These are phyloP conservation scores for Phrynocephalus forsythii DNA, from an alignment of 2,797 vertebrate species.

Conservation along the genomic window DNA sequence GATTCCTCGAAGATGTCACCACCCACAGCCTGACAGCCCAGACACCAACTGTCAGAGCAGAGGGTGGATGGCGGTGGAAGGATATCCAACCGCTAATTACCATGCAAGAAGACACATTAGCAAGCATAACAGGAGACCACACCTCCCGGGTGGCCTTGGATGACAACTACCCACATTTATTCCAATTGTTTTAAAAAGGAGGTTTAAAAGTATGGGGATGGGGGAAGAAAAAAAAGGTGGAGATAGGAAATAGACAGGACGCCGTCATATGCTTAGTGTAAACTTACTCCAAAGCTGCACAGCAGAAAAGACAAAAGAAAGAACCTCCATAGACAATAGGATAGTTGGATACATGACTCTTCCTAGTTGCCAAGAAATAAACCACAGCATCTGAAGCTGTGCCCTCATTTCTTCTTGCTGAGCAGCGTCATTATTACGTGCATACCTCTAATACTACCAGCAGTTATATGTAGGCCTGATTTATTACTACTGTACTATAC, in stretches of 20 bases:
- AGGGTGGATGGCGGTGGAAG: constrained; percentile 2
- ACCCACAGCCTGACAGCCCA: not conserved
- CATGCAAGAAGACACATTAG: not conserved
- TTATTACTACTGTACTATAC: not conserved
- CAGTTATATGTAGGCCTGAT: not conserved
- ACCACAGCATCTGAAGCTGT: not conserved
- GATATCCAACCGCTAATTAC: constrained; percentile 7
- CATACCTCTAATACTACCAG: not conserved
- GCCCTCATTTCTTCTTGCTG: not conserved
- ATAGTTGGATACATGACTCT: not conserved
- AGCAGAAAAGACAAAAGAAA: not conserved
- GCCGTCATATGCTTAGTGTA: too few relatives aligned
- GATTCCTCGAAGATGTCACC: not conserved
- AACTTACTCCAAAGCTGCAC: not conserved
- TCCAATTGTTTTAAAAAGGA: not conserved
- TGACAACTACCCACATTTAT: not conserved
- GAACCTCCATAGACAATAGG: not conserved
- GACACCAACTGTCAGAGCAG: not conserved
- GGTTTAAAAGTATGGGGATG: too few relatives aligned
- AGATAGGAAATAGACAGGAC: too few relatives aligned
- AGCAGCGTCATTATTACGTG: not conserved
- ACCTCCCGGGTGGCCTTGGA: not conserved
- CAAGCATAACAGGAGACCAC: not conserved
- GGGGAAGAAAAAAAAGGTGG: too few relatives aligned
- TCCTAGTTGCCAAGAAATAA: not conserved